Percentiles rank a stretch among this genome's conserved stretches.
Conservation (phyloP, 2,888 invertebrate species). For the Zygaena filipendulae region DNA sequence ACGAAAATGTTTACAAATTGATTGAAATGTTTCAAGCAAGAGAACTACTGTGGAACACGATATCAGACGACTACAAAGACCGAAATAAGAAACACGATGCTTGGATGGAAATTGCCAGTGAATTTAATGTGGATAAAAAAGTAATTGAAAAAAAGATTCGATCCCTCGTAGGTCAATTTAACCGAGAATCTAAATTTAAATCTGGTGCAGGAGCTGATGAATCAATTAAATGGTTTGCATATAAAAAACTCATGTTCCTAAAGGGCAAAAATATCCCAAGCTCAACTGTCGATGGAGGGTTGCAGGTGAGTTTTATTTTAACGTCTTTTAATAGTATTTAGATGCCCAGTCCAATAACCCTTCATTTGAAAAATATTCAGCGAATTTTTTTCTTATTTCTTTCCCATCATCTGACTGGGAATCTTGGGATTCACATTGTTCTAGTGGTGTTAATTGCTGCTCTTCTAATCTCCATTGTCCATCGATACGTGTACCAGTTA, state of each 20-base stretch:
- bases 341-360: too few relatives aligned
- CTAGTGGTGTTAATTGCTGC: conserved; percentile 19
- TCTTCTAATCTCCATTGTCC: conserved; percentile 19
- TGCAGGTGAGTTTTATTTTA: conserved; percentile 13
- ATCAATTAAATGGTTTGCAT: conserved; percentile 19
- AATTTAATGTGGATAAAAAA: conserved; percentile 18
- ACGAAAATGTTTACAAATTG: conserved; percentile 14
- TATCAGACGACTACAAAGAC: conserved; percentile 19
- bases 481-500: conserved; percentile 17
- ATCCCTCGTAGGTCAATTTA: conserved; percentile 8
- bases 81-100: conserved; percentile 21
- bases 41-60: conserved; percentile 20
- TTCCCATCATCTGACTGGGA: conserved; percentile 19
- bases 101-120: conserved; percentile 18
- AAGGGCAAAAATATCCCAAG: conserved; percentile 17
- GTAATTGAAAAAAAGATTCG: conserved; percentile 9
- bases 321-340: conserved; percentile 18
- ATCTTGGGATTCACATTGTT: conserved; percentile 18
- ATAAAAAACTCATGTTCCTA: conserved; percentile 18
- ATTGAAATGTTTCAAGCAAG: conserved; percentile 22
- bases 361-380: conserved; percentile 20
- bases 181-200: conserved; percentile 16
- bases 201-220: conserved; percentile 16
- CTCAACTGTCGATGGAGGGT: conserved; percentile 12
- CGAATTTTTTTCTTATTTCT: conserved; percentile 20